A percentile compares a stretch with the other conserved stretches of the same genome.
These are phyloP conservation scores for Forpus xanthops DNA, from an alignment of 2,797 vertebrate genomes.

Conservation along the genomic window DNA sequence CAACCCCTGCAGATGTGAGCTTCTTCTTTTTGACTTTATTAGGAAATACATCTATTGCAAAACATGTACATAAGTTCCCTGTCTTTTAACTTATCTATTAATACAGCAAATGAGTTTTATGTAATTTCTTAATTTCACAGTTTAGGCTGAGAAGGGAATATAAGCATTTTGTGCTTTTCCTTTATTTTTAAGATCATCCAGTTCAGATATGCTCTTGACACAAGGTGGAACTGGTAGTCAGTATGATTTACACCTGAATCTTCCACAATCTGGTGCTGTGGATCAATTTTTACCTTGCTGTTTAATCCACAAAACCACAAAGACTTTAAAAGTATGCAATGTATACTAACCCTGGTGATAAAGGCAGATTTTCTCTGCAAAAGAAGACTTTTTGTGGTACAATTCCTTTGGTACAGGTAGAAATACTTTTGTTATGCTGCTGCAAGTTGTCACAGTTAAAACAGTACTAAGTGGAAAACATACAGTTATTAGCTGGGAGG, in stretches of 20 bases:
- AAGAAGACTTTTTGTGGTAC: background rate
- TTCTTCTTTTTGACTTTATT: background rate
- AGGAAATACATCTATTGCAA: background rate
- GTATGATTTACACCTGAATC: background rate
- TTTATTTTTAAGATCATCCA: background rate
- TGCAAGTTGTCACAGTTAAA: background rate
- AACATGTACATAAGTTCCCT: background rate
- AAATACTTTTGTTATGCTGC: background rate
- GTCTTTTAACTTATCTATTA: background rate
- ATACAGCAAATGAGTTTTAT: background rate
- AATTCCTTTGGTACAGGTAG: background rate
- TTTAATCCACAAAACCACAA: background rate
- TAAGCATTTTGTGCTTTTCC: background rate
- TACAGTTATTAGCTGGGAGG: background rate
- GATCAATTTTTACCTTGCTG: background rate
- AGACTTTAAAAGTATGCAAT: background rate
- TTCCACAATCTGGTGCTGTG: background rate
- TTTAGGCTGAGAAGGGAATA: background rate
- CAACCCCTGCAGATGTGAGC: background rate
- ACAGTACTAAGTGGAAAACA: background rate
- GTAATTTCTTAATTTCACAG: background rate
- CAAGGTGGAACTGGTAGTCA: background rate
- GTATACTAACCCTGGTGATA: background rate
- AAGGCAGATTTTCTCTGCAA: background rate
- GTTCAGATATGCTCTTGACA: background rate